phyloP scores from a whole-genome alignment of 2,113 vertebrate species.

The Mohoua ochrocephala region DNA sequence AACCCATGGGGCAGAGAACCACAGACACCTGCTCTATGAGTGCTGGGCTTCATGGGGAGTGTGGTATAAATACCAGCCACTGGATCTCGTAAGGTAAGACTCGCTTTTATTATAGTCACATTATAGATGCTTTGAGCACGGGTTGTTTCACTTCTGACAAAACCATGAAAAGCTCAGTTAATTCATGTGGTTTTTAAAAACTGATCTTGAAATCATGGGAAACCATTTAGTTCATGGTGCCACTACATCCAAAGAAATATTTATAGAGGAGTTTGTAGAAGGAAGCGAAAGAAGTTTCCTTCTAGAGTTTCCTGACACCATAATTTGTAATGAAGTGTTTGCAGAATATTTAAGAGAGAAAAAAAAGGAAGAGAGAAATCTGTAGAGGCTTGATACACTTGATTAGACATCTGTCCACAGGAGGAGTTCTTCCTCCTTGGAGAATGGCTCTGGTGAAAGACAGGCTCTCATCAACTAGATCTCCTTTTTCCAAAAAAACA shows the following conservation, averaged over 20 bases:
- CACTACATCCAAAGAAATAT: background rate
- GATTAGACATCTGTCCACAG: background rate
- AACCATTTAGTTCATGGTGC: background rate
- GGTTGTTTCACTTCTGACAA: background rate
- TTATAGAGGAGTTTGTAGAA: background rate
- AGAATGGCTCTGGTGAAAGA: background rate
- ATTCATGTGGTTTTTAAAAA: background rate
- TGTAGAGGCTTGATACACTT: background rate
- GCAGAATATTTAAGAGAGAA: background rate
- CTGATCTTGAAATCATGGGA: background rate
- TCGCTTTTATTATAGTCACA: background rate
- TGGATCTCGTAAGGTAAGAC: conserved; percentile 88
- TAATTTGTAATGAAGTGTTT: background rate
- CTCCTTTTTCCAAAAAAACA: background rate
- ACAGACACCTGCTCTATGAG: conserved; percentile 88
- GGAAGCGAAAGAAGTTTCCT: background rate
- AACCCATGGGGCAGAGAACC: conserved; percentile 90
- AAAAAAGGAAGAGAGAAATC: background rate
- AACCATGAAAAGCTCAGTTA: background rate
- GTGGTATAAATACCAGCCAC: conserved; percentile 96
- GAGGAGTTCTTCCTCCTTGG: background rate
- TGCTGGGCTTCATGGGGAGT: conserved; percentile 94
- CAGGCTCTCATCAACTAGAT: background rate
- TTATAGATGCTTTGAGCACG: background rate
- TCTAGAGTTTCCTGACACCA: background rate